A percentile compares a stretch with the other conserved stretches of the same genome.
phyloP scores from a whole-genome alignment of 2,113 vertebrate species.

The Callocephalon fimbriatum region DNA sequence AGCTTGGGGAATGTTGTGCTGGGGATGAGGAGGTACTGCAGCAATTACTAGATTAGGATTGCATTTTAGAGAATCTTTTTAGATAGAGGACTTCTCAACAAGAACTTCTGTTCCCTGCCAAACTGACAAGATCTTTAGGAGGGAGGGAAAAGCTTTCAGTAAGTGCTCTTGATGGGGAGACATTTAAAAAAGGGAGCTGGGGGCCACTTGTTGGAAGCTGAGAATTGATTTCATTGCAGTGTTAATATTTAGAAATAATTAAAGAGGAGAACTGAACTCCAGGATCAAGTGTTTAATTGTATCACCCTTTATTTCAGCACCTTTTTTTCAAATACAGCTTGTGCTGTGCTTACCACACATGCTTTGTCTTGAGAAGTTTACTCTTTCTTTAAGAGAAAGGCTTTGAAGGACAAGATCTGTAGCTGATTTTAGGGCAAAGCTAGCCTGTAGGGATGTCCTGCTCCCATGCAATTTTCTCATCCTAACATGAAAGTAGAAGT shows the following conservation, averaged over 20 bases:
- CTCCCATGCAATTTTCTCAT: not conserved
- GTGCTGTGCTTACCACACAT: not conserved
- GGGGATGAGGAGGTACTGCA: not conserved
- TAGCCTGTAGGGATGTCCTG: not conserved
- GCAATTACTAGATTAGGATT: constrained; percentile 9
- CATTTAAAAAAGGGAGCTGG: constrained; percentile 18
- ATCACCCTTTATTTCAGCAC: not conserved
- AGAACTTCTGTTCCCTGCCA: constrained; percentile 48
- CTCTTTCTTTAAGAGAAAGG: not conserved
- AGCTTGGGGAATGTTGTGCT: not conserved
- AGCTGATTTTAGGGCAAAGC: not conserved
- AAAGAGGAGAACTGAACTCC: not conserved
- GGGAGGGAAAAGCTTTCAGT: not conserved
- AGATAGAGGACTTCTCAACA: constrained; percentile 1
- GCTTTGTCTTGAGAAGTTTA: not conserved
- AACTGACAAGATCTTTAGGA: constrained; percentile 33
- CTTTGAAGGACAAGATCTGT: not conserved
- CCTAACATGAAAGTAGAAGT: not conserved
- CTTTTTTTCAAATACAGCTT: not conserved
- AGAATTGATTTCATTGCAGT: constrained; percentile 23
- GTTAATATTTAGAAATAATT: constrained; percentile 63
- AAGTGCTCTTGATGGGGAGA: constrained; percentile 33
- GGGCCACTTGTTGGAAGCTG: constrained; percentile 20
- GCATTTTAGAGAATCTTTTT: not conserved
- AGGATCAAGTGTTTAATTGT: constrained; percentile 23